Evolutionary conservation across 2,888 invertebrate species (phyloP), one percentile per base, ranked within the genome.

Genomic region (Neoitamus cyanurus): DNA sequence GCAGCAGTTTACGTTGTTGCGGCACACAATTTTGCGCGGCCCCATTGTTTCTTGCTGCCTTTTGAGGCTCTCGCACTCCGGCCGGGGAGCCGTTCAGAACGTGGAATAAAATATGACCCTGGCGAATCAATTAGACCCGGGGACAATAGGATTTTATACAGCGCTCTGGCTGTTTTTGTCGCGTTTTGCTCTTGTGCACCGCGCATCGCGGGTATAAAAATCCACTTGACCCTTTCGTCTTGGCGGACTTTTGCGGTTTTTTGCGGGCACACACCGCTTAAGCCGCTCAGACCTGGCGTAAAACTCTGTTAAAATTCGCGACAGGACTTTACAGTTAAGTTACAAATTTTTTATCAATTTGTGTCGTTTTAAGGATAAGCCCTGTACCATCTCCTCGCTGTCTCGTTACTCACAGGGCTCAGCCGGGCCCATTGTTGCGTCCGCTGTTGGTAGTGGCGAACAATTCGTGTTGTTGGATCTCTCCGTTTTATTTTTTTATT

Each of bases 61-160:
- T 69, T 69, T 69, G 82, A 34, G 36, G 69, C 37, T n/a, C 36
- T 37, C 20, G 68, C 31, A n/a, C 20, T 69, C 3, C 11, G 2
- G 70, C 37, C 25, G 36, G 36, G 42, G 25, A 82, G 82, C 25
- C 82, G 69, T 20, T 3, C 69, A 37, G 69, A 73, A 83, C 73
- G 31, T 48, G 25, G 73, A 83, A 83, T 83, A 83, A 83, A 73
- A 83, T 90, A 90, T 90, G 88, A 89, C 89, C 87, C 87, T 87
- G 87, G 88, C 90, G 90, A 89, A 90, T 90, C 90, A 90, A 90
- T 90, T 90, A 90, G 90, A 90, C 88, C 83, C 75, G 77, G 84
- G 86, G 83, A 87, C 87, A 87, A 87, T 87, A 87, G 87, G 86
- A 87, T 87, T 86, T 87, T 86, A 85, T 86, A 85, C 86, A 78